phyloP scores from a whole-genome alignment of 2,113 vertebrate species.

The Willisornis vidua region DNA sequence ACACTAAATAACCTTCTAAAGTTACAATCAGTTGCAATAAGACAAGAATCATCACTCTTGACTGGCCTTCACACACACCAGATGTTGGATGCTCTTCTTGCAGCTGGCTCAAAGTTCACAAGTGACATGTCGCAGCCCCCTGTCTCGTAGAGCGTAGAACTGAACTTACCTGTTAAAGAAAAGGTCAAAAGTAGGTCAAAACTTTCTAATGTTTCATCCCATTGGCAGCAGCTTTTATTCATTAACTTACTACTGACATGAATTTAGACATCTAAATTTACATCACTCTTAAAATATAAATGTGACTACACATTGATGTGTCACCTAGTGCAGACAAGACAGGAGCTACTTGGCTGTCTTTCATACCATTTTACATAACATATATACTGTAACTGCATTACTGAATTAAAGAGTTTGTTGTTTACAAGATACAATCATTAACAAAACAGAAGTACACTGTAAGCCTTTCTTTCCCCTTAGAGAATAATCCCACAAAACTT shows the following conservation, averaged over 20 bases:
- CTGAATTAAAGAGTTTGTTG: background rate
- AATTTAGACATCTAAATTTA: background rate
- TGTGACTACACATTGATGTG: background rate
- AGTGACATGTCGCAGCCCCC: constrained; percentile 95
- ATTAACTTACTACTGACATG: background rate
- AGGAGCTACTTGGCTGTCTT: background rate
- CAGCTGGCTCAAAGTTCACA: constrained; percentile 97
- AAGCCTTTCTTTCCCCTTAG: rapidly evolving
- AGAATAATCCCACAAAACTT: background rate
- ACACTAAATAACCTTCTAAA: background rate
- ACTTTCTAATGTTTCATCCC: background rate
- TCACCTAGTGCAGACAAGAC: background rate
- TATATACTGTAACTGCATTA: background rate
- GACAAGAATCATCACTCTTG: constrained; percentile 43
- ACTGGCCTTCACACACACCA: constrained; percentile 84
- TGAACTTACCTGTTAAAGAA: constrained; percentile 89
- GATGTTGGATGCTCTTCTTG: constrained; percentile 96
- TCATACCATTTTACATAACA: background rate
- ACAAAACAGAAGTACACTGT: background rate
- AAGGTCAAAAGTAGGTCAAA: constrained; percentile 52
- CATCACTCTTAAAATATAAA: background rate
- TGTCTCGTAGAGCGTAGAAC: constrained; percentile 92
- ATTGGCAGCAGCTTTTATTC: background rate
- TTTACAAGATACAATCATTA: background rate
- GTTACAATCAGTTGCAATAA: constrained; percentile 5